phyloP scores from a whole-genome alignment of 2,888 invertebrate genomes.

The Julus scanicus region DNA sequence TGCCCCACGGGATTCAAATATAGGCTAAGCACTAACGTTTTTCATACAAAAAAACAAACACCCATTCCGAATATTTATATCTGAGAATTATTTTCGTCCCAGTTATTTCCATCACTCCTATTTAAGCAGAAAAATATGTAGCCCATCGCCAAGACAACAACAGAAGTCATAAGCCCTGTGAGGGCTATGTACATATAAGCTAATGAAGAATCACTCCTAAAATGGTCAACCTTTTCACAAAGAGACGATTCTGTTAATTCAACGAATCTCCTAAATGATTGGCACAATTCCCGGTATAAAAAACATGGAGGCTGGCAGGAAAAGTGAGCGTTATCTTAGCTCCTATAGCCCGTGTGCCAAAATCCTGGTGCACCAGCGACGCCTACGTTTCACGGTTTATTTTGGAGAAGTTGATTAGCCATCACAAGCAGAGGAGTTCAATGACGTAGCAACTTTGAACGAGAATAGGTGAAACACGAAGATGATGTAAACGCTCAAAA shows the following conservation, averaged over 20 bases:
- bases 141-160: neutral
- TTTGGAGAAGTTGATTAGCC: slow-evolving; percentile 47
- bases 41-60: neutral
- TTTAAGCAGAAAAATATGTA: neutral
- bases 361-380: neutral
- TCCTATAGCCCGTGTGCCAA: neutral
- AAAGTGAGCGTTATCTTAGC: neutral
- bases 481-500: slow-evolving; percentile 19
- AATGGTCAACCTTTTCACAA: neutral
- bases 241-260: neutral
- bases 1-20: neutral
- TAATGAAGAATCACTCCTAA: neutral
- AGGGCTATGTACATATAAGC: neutral
- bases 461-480: slow-evolving; percentile 11
- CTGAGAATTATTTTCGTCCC: neutral
- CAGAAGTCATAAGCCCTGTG: neutral
- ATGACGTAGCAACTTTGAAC: slow-evolving; percentile 40
- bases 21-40: neutral
- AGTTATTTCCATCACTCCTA: neutral
- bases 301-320: neutral
- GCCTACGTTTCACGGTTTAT: neutral
- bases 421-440: slow-evolving; percentile 31
- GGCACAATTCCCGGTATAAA: neutral
- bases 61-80: neutral
- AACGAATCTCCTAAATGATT: neutral